Conservation (phyloP, 2,797 vertebrate species). For the Smutsia temminckii region DNA sequence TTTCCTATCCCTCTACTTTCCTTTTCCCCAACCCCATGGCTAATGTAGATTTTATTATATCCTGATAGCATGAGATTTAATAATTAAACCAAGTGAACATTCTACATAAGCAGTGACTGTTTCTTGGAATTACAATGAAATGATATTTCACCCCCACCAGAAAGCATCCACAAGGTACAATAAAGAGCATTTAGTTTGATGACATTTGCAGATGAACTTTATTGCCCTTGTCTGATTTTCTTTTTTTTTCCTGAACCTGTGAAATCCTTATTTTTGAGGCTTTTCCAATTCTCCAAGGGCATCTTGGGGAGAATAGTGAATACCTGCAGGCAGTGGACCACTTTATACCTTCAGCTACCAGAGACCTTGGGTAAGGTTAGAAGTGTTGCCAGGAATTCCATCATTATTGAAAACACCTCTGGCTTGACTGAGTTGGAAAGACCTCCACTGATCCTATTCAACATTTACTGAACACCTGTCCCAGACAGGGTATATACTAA, state of each 20-base stretch:
- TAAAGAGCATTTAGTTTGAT: constrained; percentile 48
- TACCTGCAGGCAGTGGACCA: not conserved
- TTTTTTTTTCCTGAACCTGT: not conserved
- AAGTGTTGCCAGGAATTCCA: constrained; percentile 32
- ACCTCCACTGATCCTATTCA: constrained; percentile 38
- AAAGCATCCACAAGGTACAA: constrained; percentile 19
- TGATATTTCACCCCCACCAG: constrained; percentile 24
- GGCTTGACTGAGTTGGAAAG: constrained; percentile 57
- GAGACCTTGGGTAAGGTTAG: not conserved
- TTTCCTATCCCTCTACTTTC: not conserved
- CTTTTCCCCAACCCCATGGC: not conserved
- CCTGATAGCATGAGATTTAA: not conserved
- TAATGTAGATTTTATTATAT: constrained; percentile 43
- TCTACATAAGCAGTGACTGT: not conserved
- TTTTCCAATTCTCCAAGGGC: constrained; percentile 3
- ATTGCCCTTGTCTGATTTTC: constrained; percentile 6
- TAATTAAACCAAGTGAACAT: constrained; percentile 33
- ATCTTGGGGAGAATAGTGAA: not conserved
- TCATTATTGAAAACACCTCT: constrained; percentile 42
- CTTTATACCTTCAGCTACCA: constrained; percentile 9
- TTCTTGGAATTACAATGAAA: not conserved
- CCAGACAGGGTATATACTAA: not conserved
- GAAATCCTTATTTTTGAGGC: constrained; percentile 35
- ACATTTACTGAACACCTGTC: constrained; percentile 43
- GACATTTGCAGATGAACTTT: constrained; percentile 33